phyloP scores from a whole-genome alignment of 1,140 invertebrate genomes.

The Apis laboriosa region DNA sequence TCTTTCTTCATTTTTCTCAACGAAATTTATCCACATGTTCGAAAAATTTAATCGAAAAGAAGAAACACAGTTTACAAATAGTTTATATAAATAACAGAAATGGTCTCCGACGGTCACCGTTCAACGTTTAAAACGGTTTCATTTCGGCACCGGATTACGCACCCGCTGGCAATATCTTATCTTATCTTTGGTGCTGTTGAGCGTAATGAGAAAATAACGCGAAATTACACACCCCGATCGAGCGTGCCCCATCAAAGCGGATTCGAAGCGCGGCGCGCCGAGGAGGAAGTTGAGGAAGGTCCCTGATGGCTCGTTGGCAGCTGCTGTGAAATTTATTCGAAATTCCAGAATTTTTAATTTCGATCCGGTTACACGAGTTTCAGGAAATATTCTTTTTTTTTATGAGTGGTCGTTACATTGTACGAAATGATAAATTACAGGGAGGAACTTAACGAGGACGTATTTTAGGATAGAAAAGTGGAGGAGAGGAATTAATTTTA shows the following conservation, averaged over 20 bases:
- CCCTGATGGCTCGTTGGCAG: neutral
- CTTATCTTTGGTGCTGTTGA: constrained; percentile 28
- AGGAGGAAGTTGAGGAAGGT: constrained; percentile 25
- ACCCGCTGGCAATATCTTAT: constrained; percentile 41
- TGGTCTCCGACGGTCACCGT: constrained; percentile 19
- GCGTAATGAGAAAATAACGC: constrained; percentile 69
- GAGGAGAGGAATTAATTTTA: neutral
- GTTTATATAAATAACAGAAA: neutral
- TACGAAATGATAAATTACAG: neutral
- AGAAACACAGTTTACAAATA: neutral
- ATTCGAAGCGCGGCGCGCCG: constrained; percentile 22
- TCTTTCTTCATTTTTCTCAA: too few relatives aligned
- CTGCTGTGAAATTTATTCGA: constrained; percentile 18
- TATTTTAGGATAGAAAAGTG: neutral
- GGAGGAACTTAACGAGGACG: neutral
- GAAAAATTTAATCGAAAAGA: neutral
- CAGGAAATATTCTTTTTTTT: too few relatives aligned
- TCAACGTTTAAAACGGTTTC: constrained; percentile 40
- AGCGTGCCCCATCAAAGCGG: constrained; percentile 32
- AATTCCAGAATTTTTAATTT: constrained; percentile 1
- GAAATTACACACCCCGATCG: constrained; percentile 69
- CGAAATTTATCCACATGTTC: too few relatives aligned
- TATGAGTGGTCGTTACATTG: neutral
- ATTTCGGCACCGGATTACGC: constrained; percentile 59
- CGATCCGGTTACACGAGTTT: neutral